Evolutionary conservation across 1,140 invertebrate genomes (phyloP).

Genomic region (Drosophila quadrilineata): DNA sequence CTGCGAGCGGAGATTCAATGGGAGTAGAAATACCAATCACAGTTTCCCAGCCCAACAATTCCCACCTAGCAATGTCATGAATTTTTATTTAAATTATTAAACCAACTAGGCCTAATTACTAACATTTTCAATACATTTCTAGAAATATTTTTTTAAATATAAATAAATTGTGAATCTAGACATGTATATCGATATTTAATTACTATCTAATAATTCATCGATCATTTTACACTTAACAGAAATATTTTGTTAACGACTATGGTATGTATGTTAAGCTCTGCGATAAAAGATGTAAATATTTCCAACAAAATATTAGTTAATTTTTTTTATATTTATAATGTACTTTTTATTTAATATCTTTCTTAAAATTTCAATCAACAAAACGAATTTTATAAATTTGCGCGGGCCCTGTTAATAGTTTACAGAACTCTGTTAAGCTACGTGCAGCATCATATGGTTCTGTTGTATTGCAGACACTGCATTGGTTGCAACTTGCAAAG

Average conservation of each 20-base stretch:
- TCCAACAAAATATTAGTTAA: too few species aligned
- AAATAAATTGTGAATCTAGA: not conserved
- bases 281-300: too few species aligned
- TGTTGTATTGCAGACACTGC: too few species aligned
- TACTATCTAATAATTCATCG: not conserved
- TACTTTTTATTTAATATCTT: not conserved
- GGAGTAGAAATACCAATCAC: slow-evolving; percentile 5
- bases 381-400: not conserved
- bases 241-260: too few species aligned
- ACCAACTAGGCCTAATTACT: slow-evolving; percentile 13
- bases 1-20: slow-evolving; percentile 4
- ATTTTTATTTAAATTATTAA: slow-evolving; percentile 3
- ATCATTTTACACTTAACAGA: too few species aligned
- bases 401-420: slow-evolving; percentile 1
- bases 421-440: not conserved
- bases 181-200: slow-evolving; percentile 4
- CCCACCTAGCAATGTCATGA: not conserved
- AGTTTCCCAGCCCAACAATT: not conserved
- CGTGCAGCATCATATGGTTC: not conserved
- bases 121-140: slow-evolving; percentile 25
- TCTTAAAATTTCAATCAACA: not conserved
- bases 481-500: not conserved
- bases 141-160: slow-evolving; percentile 1
- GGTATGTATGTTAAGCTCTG: too few species aligned
- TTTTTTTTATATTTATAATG: not conserved